Evolutionary conservation across 2,888 invertebrate genomes (phyloP), one percentile per base, ranked within the genome.

Genomic region (Patella depressa): DNA sequence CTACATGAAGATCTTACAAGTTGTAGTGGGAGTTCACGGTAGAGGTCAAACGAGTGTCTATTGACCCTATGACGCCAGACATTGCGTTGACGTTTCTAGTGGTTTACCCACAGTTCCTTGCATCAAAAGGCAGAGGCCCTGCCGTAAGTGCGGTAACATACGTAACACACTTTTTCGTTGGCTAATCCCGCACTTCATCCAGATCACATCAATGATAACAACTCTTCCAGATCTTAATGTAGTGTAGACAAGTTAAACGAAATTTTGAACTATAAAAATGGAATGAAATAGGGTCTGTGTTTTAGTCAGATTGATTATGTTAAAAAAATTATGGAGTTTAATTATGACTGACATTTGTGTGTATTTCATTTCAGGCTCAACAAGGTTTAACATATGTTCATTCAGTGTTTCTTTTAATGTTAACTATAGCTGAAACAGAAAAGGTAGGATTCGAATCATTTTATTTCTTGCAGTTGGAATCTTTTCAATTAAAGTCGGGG

Each of bases 371-470:
- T 55, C 84, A 89, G 89, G 84, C 85, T 11, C 84, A 84, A 71
- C 87, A 89, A 75, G 88, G 89, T 15, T 73, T 88, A 14, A 82
- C 88, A 14, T 90, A 89, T 78, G 85, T 90, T 17, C 87, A 89
- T 72, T 80, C 88, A 9, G 83, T 85, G 11, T 81, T 90, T 15
- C 79, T 87, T 11, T 80, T 90, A 17, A 82, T 90, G 14, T 80
- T 87, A 14, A 87, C 88, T 7, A 83, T 90, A n/a, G 86, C 89
- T 7, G 82, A 84, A 57, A 80, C 82, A 55, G 85, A 87, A 78
- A 85, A 83, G 84, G 89, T 89, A 45, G 9, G 45, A 9, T 45
- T 45, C 4, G 9, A 45, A 9, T 45, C 45, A 9, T 45, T 45
- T 45, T 45, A 45, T 9, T 45, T 45, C 45, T 45, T 45, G 45